Evolutionary conservation across 92 coral and sea anemone species (phyloP).

Genomic region (Parazoanthus atlanticus): DNA sequence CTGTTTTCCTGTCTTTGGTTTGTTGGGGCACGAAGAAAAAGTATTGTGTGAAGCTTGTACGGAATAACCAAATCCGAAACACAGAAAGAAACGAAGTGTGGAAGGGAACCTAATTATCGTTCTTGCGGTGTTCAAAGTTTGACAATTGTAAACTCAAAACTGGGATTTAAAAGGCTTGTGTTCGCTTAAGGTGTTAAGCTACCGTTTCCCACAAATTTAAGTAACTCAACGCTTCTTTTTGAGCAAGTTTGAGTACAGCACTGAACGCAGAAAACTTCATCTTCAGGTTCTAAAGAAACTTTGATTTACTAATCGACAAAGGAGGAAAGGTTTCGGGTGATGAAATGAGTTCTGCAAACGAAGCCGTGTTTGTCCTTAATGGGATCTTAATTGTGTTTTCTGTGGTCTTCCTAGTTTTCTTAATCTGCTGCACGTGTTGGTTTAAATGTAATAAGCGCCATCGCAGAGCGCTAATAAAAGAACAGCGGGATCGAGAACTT

Average conservation of each 20-base stretch:
- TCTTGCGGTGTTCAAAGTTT: background rate
- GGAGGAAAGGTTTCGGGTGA: background rate
- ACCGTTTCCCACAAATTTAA: background rate
- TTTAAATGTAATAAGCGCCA: slow-evolving; percentile 42
- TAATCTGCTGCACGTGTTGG: slow-evolving; percentile 44
- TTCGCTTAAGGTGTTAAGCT: background rate
- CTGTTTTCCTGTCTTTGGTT: background rate
- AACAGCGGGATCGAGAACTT: background rate
- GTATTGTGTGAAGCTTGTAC: background rate
- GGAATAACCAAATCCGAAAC: background rate
- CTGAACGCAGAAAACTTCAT: too few relatives aligned
- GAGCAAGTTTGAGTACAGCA: background rate
- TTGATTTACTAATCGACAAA: background rate
- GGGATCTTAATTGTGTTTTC: slow-evolving; percentile 31
- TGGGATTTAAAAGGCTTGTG: background rate
- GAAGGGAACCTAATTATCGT: background rate
- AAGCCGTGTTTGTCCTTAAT: slow-evolving; percentile 41
- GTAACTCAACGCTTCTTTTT: background rate
- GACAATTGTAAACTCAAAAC: too few relatives aligned
- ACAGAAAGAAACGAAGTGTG: background rate
- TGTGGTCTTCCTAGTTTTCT: slow-evolving; percentile 18
- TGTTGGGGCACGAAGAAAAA: background rate
- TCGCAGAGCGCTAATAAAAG: slow-evolving; percentile 20
- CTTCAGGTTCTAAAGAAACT: background rate
- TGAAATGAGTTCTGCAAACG: slow-evolving; percentile 16